These are phyloP conservation scores for Cyprinus carpio DNA, from an alignment of 2,113 vertebrate genomes.

Conservation along the genomic window DNA sequence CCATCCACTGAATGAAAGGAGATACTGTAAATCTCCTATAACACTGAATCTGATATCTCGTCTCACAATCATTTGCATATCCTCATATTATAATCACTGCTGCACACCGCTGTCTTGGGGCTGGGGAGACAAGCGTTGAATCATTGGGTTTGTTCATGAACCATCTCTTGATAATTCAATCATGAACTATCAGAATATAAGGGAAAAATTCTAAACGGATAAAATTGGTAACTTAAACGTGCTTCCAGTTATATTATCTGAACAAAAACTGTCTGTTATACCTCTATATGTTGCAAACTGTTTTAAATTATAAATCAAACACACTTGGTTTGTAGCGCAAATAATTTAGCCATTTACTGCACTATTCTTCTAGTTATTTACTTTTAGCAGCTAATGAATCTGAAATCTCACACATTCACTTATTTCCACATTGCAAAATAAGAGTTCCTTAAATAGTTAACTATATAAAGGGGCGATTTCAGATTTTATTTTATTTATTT, in stretches of 20 bases:
- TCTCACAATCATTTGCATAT: conserved; percentile 3
- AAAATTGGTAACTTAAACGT: background rate
- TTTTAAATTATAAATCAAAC: too few relatives aligned
- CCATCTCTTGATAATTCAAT: conserved; percentile 17
- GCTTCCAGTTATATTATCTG: background rate
- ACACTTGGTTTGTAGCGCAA: too few relatives aligned
- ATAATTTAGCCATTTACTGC: too few relatives aligned
- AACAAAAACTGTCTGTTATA: too few relatives aligned
- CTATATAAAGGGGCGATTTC: too few relatives aligned
- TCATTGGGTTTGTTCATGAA: conserved; percentile 10
- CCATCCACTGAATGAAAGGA: conserved; percentile 14
- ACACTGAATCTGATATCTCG: background rate
- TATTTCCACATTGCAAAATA: too few relatives aligned
- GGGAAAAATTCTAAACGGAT: background rate
- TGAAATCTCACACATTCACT: too few relatives aligned
- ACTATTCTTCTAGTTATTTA: too few relatives aligned
- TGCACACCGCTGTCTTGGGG: conserved; percentile 8
- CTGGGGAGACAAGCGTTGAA: conserved; percentile 4
- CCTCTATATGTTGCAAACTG: too few relatives aligned
- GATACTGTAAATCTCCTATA: conserved; percentile 23
- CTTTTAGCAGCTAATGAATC: too few relatives aligned
- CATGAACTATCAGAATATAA: background rate
- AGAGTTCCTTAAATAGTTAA: too few relatives aligned
- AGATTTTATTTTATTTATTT: too few relatives aligned
- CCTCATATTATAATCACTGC: conserved; percentile 24